Percentiles rank a stretch among this genome's conserved stretches.
phyloP scores from a whole-genome alignment of 2,113 vertebrate genomes.

The Dicaeum eximium region DNA sequence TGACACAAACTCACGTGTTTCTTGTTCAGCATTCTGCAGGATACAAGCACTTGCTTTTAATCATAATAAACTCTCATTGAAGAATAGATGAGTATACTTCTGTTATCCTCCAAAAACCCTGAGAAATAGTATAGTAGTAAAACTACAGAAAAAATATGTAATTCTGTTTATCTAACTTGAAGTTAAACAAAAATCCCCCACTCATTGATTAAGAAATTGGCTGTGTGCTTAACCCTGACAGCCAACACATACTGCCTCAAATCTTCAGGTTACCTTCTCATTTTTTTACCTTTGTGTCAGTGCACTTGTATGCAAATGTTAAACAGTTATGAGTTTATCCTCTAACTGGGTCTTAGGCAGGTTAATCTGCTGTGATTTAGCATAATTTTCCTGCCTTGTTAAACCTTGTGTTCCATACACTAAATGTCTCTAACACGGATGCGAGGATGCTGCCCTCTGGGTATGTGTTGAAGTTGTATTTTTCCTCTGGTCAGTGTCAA shows the following conservation, averaged over 20 bases:
- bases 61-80: neutral
- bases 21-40: neutral
- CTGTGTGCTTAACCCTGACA: neutral
- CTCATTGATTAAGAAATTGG: neutral
- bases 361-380: neutral
- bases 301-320: neutral
- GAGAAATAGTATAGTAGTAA: neutral
- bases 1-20: accelerated
- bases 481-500: neutral
- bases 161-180: neutral
- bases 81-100: neutral
- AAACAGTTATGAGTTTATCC: neutral
- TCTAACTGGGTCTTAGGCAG: neutral
- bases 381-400: neutral
- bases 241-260: neutral
- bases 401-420: neutral
- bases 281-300: neutral
- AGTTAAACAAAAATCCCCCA: neutral
- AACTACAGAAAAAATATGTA: neutral
- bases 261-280: neutral
- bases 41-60: neutral
- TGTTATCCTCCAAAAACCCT: neutral
- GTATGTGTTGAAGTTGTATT: accelerated
- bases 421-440: neutral
- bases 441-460: neutral